Conservation (phyloP, 2,888 invertebrate genomes). For the Hirtodrosophila histrioides region DNA sequence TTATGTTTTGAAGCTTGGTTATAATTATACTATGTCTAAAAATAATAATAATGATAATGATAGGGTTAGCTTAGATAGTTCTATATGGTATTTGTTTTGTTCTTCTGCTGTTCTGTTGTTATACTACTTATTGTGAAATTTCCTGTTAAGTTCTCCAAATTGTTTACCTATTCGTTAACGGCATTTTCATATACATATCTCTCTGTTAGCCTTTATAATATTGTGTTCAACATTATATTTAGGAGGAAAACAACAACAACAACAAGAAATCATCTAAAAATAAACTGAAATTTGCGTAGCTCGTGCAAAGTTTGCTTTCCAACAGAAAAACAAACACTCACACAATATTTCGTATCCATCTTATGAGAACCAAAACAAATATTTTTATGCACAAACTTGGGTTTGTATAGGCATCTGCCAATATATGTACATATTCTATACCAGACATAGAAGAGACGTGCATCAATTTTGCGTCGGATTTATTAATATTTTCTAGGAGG, state of each 20-base stretch:
- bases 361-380: conserved; percentile 16
- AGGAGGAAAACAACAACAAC: conserved; percentile 7
- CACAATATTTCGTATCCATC: conserved; percentile 18
- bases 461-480: background rate
- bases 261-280: conserved; percentile 53
- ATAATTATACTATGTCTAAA: background rate
- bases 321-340: conserved; percentile 18
- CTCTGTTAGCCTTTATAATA: conserved; percentile 5
- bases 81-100: background rate
- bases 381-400: no score
- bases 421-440: conserved; percentile 1
- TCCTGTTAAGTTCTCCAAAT: conserved; percentile 5
- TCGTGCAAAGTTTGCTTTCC: conserved; percentile 53
- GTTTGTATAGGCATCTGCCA: conserved; percentile 5
- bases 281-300: conserved; percentile 59
- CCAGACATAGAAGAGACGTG: background rate
- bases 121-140: background rate
- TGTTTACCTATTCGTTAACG: conserved; percentile 4
- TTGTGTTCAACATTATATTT: conserved; percentile 26
- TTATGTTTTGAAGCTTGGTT: background rate
- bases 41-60: conserved; percentile 2
- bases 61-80: background rate
- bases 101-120: background rate
- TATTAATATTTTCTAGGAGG: background rate
- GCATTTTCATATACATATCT: conserved; percentile 3